Evolutionary conservation across 2,797 vertebrate species (phyloP), one percentile per base, ranked within the genome.

Genomic region (Syncerus caffer): DNA sequence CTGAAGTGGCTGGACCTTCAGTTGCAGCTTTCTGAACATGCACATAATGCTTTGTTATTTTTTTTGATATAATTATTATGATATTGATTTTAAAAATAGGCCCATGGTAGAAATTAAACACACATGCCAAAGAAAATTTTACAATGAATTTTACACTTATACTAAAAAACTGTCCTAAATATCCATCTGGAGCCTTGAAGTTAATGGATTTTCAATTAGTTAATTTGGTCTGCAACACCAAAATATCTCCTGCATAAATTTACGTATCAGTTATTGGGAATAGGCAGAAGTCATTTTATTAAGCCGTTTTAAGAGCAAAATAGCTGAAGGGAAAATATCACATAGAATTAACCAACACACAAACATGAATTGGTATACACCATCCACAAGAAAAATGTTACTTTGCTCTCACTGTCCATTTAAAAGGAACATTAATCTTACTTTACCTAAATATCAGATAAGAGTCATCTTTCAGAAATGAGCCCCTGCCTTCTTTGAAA

Each of bases 161-260:
- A 95, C 57, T 90, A 86, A 97, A 90, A 97, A 96, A 97, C 97
- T 96, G 96, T 94, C 58, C 92, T 92, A 97, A 91, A 97, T 97
- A 97, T 96, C 79, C 87, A 98, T 95, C 96, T 0, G 78, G 97
- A 98, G 80, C 55, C 79, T 97, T 95, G 89, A 95, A 96, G 93
- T 96, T 95, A 96, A 96, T 98, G 96, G 92, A 90, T 97, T 98
- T 98, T 94, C 85, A 97, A 85, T 78, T 93, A 95, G 97, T 98
- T 97, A 98, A 90, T 92, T 91, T 94, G 71, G 57, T 82, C 71
- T 25, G 27, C 80, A 97, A 93, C 21, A 93, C 47, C 86, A 93
- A 97, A 97, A 97, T 96, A 87, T 38, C 85, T 95, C 67, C 94
- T 10, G 9, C 57, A 92, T 96, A 97, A 97, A 96, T 96, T 97